phyloP scores from a whole-genome alignment of 2,113 vertebrate genomes.

The Hydropotes inermis region DNA sequence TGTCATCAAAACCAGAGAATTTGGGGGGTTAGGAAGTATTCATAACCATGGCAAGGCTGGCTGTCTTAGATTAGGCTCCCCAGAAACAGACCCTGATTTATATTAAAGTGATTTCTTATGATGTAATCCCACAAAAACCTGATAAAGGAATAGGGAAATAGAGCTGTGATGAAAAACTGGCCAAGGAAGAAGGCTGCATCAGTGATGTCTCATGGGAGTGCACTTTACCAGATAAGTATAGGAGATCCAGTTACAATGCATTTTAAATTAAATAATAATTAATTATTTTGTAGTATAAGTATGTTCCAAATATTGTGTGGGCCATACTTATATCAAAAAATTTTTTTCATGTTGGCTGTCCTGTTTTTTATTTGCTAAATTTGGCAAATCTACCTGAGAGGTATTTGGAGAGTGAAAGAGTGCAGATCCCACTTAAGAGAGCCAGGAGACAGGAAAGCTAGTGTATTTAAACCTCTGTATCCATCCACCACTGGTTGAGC shows the following conservation, averaged over 20 bases:
- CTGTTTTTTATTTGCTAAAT: neutral
- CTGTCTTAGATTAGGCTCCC: neutral
- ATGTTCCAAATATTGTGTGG: neutral
- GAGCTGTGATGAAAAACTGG: neutral
- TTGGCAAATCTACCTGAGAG: neutral
- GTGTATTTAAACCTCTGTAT: neutral
- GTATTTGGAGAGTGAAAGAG: neutral
- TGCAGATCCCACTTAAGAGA: neutral
- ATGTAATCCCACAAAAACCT: neutral
- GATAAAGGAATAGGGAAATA: neutral
- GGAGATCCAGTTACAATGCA: neutral
- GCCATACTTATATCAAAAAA: neutral
- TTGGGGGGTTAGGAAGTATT: neutral
- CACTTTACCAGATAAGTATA: too few relatives aligned
- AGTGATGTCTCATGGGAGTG: neutral
- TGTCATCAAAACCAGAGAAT: neutral
- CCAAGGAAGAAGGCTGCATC: neutral
- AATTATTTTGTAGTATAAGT: neutral
- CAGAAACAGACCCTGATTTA: neutral
- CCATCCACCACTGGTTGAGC: neutral
- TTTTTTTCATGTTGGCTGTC: neutral
- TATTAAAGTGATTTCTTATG: neutral
- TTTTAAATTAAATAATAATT: neutral
- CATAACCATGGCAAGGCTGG: neutral
- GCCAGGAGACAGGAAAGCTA: neutral